Percentiles rank a stretch among this genome's conserved stretches.
These are phyloP conservation scores for Actinopyga echinites DNA, from an alignment of 53 echinoderm and acorn worm genomes.

Conservation along the genomic window DNA sequence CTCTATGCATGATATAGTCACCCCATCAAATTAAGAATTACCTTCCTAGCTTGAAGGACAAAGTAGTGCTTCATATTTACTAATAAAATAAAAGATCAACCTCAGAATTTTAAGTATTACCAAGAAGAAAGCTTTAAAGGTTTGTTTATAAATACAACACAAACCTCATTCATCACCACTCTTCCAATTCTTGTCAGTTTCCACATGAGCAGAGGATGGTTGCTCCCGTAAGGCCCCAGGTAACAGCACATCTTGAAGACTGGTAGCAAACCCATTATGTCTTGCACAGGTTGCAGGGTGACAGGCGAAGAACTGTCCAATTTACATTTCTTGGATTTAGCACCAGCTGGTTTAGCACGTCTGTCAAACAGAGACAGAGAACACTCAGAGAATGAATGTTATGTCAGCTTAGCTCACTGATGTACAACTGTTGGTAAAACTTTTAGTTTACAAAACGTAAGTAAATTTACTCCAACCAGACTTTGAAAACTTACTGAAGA, in stretches of 20 bases:
- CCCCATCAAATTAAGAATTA: background rate
- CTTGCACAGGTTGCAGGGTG: conserved; percentile 31
- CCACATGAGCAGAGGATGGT: conserved; percentile 85
- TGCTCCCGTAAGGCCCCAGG: conserved; percentile 85
- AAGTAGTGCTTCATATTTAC: too few relatives aligned
- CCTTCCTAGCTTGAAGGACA: too few relatives aligned
- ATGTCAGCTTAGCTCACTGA: too few relatives aligned
- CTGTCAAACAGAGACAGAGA: background rate
- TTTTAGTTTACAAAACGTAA: too few relatives aligned
- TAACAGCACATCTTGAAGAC: conserved; percentile 83
- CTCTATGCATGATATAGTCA: too few relatives aligned
- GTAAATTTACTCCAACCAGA: too few relatives aligned
- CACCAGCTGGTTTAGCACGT: conserved; percentile 54
- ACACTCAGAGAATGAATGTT: too few relatives aligned
- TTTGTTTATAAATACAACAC: background rate
- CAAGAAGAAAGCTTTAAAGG: background rate
- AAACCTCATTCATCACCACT: conserved; percentile 68
- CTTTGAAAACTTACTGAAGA: too few relatives aligned
- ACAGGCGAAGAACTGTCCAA: conserved; percentile 11
- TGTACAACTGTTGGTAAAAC: too few relatives aligned
- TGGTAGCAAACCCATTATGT: conserved; percentile 50
- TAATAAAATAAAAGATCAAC: too few relatives aligned
- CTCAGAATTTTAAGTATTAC: background rate
- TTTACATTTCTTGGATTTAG: conserved; percentile 32
- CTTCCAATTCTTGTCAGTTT: conserved; percentile 88